Evolutionary conservation across 2,113 vertebrate genomes (phyloP).

Genomic region (Apteryx owenii): DNA sequence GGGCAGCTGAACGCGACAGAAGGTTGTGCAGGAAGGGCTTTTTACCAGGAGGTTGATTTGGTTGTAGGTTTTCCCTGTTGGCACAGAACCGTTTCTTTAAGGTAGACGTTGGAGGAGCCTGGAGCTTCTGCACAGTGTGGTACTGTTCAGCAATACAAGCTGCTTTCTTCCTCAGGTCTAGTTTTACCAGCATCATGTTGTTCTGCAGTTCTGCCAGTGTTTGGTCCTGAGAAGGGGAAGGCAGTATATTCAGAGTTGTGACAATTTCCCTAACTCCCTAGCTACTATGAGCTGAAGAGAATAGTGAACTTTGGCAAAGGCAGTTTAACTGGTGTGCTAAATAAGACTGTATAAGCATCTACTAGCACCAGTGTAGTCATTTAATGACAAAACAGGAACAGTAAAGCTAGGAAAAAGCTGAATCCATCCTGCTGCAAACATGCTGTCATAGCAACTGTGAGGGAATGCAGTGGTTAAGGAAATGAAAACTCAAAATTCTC

Average conservation of each 20-base stretch:
- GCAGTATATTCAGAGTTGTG: background rate
- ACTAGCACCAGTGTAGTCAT: background rate
- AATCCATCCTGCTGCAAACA: background rate
- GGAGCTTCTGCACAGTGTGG: slow-evolving; percentile 70
- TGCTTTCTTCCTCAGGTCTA: slow-evolving; percentile 87
- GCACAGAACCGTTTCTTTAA: slow-evolving; percentile 84
- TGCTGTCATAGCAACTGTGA: background rate
- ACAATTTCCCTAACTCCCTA: background rate
- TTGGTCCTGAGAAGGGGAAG: slow-evolving; percentile 83
- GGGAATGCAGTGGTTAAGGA: background rate
- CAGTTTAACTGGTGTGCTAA: background rate
- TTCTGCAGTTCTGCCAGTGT: slow-evolving; percentile 93
- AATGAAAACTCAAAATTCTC: background rate
- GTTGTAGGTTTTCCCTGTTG: slow-evolving; percentile 86
- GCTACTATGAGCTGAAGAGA: background rate
- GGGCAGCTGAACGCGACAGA: slow-evolving; percentile 78
- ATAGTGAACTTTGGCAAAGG: background rate
- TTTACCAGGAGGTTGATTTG: slow-evolving; percentile 82
- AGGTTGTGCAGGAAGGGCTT: slow-evolving; percentile 85
- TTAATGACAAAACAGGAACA: background rate
- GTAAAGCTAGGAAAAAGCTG: background rate
- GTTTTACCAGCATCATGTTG: slow-evolving; percentile 88
- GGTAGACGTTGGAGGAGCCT: slow-evolving; percentile 67
- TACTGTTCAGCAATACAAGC: slow-evolving; percentile 84
- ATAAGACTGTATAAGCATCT: background rate